Base-by-base conservation (phyloP, 1,140 invertebrate species). In the Oedothorax gibbosus region DNA sequence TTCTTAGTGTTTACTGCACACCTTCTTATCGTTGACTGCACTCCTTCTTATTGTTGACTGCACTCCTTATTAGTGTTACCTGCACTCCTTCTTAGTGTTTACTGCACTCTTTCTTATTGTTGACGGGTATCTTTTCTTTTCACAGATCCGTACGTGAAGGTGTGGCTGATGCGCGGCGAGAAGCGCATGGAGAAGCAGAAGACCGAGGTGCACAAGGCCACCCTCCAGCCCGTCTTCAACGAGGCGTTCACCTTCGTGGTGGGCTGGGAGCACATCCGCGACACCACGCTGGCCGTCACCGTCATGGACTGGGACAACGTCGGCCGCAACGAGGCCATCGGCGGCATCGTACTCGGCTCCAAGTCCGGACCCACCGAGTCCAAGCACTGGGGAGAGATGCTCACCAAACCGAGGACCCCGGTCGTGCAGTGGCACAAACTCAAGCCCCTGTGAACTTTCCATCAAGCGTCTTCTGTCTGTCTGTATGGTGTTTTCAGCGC, bases 261-360 rank as follows among this genome's bases (percentile, higher is more conserved):
- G 53, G 96, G 96, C 3, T 97, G 96, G 95, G 96, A 98, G 90
- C 96, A 98, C 89, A 97, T 97, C 81, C 91, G 96, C 60, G 96
- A 98, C 89, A 97, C 96, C 87, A 96, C 96, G 15, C 92, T 97
- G 49, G 95, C 97, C 88, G 95, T 98, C 1, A 96, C 97, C 91
- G 96, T 98, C 21, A 97, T 98, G 95, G 96, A 98, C 90, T 97
- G 96, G 89, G 96, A 98, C 90, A 97, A 97, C 89, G 97, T 98
- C 83, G 96, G 96, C 49, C 91, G 96, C 68, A 97, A 98, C 88
- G 97, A 98, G 90, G 92, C 97, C 78, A 97, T 98, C 88, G 96
- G 96, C 2, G 92, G 95, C 88, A 96, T 98, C 90, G 92, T 95
- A 73, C 91, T 97, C 87, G 96, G 95, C 88, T 95, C 95, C 96